Conservation (phyloP, 2,797 vertebrate genomes). For the Mareca strepera region DNA sequence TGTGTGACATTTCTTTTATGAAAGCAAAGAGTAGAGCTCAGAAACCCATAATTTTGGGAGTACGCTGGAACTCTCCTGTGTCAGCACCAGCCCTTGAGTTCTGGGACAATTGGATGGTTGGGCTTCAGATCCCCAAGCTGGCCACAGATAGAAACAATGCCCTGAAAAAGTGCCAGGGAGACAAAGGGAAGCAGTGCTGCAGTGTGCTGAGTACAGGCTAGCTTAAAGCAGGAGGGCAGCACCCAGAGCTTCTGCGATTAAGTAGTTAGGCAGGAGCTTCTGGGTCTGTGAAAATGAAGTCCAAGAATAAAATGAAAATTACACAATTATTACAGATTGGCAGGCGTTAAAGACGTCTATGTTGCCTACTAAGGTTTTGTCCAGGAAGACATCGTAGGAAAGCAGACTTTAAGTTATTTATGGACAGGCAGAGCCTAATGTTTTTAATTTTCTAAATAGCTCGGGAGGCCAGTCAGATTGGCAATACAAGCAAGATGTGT, state of each 20-base stretch:
- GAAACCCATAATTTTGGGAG: fast-evolving
- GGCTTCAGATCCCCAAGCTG: background rate
- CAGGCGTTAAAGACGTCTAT: background rate
- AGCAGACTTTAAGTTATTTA: constrained; percentile 38
- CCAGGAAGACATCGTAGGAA: background rate
- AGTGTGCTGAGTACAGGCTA: background rate
- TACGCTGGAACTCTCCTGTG: background rate
- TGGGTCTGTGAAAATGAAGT: background rate
- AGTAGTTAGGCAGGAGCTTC: constrained; percentile 8
- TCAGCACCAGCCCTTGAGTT: background rate
- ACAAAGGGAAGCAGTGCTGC: background rate
- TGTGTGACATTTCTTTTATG: background rate
- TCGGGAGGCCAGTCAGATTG: background rate
- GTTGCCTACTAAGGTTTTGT: background rate
- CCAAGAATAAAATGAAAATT: constrained; percentile 6
- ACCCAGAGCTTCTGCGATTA: background rate
- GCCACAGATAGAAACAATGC: background rate
- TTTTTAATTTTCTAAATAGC: constrained; percentile 40
- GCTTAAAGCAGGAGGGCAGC: background rate
- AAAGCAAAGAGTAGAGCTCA: background rate
- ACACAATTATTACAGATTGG: background rate
- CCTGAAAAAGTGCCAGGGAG: background rate
- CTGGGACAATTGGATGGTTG: background rate
- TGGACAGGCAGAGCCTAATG: constrained; percentile 6
- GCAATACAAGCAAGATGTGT: background rate